Evolutionary conservation across 30 jellyfish, hydroid and myxozoan genomes (phyloP), one percentile per base, ranked within the genome.

Genomic region (Pelagia noctiluca): DNA sequence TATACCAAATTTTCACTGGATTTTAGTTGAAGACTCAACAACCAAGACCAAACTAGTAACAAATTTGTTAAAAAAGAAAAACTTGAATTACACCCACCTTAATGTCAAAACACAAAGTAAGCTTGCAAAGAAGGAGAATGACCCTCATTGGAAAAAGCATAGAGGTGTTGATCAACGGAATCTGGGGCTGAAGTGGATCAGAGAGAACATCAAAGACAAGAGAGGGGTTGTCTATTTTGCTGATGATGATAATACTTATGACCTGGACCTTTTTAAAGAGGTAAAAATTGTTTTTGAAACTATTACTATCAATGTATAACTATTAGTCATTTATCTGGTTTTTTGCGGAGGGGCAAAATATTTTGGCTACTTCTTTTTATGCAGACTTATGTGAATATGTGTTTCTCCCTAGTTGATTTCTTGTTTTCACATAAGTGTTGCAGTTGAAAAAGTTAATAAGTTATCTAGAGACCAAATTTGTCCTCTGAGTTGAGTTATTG

Each of bases 221-320:
- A 35, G 24, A 1, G 97, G 96, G 0, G 94, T 90, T 36, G 93
- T 90, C 33, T 90, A 90, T 46, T 90, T 90, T 90, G 97, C 97
- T 34, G 97, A 90, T 72, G 97, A 90, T 85, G 97, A 90, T 52
- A 90, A 90, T 68, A 90, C 97, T 8, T 90, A 90, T 78, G 97
- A 90, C 65, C 28, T 84, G 52, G 80, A 84, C 10, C 73, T 90
- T 19, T 90, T 90, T 38, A 37, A 54, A 16, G 96, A 90, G 96
- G 97, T 90, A 63, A 11, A 47, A 68, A 10, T 31, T n/a, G n/a
- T n/a, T n/a, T n/a, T n/a, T n/a, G n/a, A n/a, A n/a, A n/a, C n/a
- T n/a, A n/a, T n/a, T n/a, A n/a, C n/a, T n/a, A n/a, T n/a, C n/a
- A n/a, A n/a, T n/a, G n/a, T n/a, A n/a, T n/a, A n/a, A n/a, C n/a